A percentile compares a stretch with the other conserved stretches of the same genome.
Evolutionary conservation across 2,797 vertebrate genomes (phyloP).

Genomic region (Eurystomus glaucurus): DNA sequence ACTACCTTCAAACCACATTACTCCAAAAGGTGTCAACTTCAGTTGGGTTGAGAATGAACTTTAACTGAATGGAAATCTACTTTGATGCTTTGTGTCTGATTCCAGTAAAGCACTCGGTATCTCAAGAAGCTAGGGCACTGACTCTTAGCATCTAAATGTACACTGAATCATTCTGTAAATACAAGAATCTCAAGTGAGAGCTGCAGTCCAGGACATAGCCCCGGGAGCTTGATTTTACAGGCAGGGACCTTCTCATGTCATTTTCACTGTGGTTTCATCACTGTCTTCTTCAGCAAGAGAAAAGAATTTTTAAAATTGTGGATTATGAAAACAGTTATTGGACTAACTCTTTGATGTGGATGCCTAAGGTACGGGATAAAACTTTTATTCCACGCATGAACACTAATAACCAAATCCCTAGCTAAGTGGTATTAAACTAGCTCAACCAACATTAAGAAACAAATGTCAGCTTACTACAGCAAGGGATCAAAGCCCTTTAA

Average conservation of each 20-base stretch:
- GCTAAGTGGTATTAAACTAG: background rate
- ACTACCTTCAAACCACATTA: constrained; percentile 25
- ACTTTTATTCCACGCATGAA: background rate
- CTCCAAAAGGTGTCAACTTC: constrained; percentile 1
- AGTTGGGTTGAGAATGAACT: constrained; percentile 34
- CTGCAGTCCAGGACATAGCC: background rate
- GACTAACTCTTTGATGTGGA: background rate
- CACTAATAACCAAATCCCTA: background rate
- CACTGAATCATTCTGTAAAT: constrained; percentile 53
- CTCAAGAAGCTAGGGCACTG: constrained; percentile 53
- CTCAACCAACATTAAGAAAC: background rate
- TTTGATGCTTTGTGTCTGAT: constrained; percentile 60
- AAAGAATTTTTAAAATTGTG: background rate
- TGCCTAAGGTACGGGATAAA: background rate
- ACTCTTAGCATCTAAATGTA: constrained; percentile 56
- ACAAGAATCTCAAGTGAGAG: background rate
- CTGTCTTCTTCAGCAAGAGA: background rate
- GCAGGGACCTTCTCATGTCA: background rate
- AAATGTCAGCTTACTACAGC: background rate
- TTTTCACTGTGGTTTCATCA: background rate
- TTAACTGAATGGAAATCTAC: constrained; percentile 67
- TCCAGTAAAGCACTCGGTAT: background rate
- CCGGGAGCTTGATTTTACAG: background rate
- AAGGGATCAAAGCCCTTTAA: background rate
- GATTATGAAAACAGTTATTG: background rate